A percentile compares a stretch with the other conserved stretches of the same genome.
Evolutionary conservation across 2,888 invertebrate species (phyloP).

Genomic region (Prosopocoilus inquinatus): DNA sequence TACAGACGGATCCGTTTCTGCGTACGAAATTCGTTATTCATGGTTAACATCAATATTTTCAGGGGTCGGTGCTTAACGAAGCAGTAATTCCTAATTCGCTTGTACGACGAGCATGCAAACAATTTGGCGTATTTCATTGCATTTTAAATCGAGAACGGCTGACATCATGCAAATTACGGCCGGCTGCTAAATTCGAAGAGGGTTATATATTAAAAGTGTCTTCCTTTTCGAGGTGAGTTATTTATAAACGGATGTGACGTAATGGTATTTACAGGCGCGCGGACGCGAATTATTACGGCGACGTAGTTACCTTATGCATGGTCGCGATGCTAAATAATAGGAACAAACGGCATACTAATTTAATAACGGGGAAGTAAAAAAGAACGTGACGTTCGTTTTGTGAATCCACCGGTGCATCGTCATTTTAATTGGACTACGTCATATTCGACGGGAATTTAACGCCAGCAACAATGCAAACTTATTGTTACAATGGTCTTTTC

Average conservation of each 20-base stretch:
- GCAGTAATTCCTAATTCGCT: background rate
- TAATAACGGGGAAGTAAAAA: too few relatives aligned
- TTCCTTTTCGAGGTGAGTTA: constrained; percentile 8
- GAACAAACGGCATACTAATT: too few relatives aligned
- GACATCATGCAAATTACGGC: background rate
- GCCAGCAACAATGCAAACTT: too few relatives aligned
- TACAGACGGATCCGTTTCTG: too few relatives aligned
- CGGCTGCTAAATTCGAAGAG: background rate
- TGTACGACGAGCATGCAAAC: constrained; percentile 4
- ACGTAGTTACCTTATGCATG: background rate
- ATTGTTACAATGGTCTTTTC: too few relatives aligned
- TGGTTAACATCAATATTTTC: background rate
- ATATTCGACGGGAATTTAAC: too few relatives aligned
- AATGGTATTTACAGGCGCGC: constrained; percentile 14
- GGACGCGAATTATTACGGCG: constrained; percentile 16
- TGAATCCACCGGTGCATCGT: too few relatives aligned
- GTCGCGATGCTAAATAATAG: too few relatives aligned
- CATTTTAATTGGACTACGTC: too few relatives aligned
- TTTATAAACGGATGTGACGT: constrained; percentile 18
- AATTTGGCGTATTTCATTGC: constrained; percentile 2
- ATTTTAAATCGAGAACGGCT: background rate
- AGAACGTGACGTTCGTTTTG: too few relatives aligned
- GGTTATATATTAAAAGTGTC: background rate
- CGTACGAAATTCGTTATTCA: constrained; percentile 1
- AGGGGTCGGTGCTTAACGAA: background rate